Base-by-base conservation (phyloP, 1,140 invertebrate genomes). In the Reticulitermes speratus region DNA sequence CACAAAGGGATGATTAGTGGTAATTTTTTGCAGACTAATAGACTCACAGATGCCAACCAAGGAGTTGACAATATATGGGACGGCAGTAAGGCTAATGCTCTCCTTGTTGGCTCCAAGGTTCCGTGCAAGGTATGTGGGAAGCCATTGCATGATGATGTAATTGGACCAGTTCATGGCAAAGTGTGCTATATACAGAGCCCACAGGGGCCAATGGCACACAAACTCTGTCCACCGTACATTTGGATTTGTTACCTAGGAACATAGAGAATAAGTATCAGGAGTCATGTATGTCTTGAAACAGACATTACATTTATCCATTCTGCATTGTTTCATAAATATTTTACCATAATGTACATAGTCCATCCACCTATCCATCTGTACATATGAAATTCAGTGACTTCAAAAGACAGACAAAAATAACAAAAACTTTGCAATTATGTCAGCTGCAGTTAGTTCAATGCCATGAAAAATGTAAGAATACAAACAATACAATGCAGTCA, bases 101-200 rank as follows among this genome's bases (percentile, higher is more conserved):
- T 95, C 93, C 88, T 93, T 93, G 88, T 95, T 94, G 25, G 94
- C 95, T 30, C 94, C 94, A 38, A 97, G 91, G 89, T 93, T 94
- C 84, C 94, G 90, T 8, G 93, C 90, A 88, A 97, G 90, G 90
- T 96, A 96, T 12, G 95, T 96, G 6, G 96, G 96, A 87, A 97
- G 90, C 96, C 96, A 97, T 89, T 96, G 95, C 95, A 96, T 96
- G 87, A 97, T 95, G 87, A 96, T 96, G 88, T 96, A 96, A 88
- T 95, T 96, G 59, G 94, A 95, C 96, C 96, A 97, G 90, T 96
- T 96, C 96, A 97, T 96, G 44, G 95, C 93, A 91, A 96, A 96
- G 91, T 96, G 96, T 45, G 96, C 95, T 86, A 95, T 93, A 88
- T 96, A 96, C 87, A 96, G 93, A 5, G 95, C 94, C 95, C 95